Percentiles rank a stretch among this genome's conserved stretches.
phyloP scores from a whole-genome alignment of 2,888 invertebrate species.

The Trachelus iudaicus region DNA sequence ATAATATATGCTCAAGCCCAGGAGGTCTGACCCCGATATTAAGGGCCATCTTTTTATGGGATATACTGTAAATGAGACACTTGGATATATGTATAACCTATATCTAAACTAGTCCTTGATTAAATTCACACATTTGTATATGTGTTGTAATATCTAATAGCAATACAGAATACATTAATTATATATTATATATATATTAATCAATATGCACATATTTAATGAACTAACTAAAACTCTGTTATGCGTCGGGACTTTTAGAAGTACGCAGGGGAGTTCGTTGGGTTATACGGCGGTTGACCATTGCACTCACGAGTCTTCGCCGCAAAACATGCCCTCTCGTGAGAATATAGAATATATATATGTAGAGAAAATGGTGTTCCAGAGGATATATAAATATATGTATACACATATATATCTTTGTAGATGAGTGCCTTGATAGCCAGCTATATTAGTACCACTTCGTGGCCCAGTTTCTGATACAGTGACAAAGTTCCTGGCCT shows the following conservation, averaged over 20 bases:
- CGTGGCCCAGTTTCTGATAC: background rate
- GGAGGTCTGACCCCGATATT: background rate
- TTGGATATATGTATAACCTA: background rate
- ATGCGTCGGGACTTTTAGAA: background rate
- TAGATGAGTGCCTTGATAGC: background rate
- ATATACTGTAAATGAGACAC: background rate
- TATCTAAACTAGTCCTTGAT: too few species aligned
- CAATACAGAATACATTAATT: background rate
- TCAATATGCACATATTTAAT: background rate
- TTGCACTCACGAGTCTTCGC: constrained; percentile 36
- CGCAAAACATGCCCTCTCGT: constrained; percentile 34
- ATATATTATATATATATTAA: too few species aligned
- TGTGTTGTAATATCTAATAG: background rate
- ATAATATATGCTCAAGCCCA: background rate
- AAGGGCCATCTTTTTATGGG: background rate
- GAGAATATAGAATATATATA: background rate
- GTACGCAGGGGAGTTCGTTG: background rate
- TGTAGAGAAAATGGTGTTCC: too few species aligned
- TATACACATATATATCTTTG: too few species aligned
- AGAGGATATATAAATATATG: too few species aligned
- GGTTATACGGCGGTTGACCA: constrained; percentile 41
- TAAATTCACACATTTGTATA: background rate
- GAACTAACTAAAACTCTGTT: background rate
- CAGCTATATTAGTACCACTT: background rate
- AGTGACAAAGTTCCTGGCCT: background rate